phyloP scores from a whole-genome alignment of 1,140 invertebrate genomes.

The Ganaspis sp. region DNA sequence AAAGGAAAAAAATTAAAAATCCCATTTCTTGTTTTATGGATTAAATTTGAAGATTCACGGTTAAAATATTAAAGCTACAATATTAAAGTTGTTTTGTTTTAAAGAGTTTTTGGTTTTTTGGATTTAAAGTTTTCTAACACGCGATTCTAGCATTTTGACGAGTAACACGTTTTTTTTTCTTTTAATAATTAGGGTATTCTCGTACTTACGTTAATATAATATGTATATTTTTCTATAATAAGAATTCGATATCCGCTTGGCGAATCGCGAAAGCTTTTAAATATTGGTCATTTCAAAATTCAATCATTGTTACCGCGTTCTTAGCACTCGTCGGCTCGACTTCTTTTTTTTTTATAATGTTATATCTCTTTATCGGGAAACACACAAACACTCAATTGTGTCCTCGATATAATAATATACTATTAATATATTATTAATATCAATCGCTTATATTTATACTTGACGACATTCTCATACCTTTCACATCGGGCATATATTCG shows the following conservation, averaged over 20 bases:
- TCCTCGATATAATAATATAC: no score
- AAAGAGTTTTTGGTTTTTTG: not conserved
- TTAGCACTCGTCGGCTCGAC: constrained; percentile 6
- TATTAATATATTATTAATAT: no score
- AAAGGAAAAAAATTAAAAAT: no score
- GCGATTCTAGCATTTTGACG: constrained; percentile 1
- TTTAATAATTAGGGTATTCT: constrained; percentile 4
- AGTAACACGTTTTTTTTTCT: not conserved
- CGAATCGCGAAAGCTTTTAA: constrained; percentile 38
- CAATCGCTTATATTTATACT: constrained; percentile 47
- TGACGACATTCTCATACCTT: constrained; percentile 44
- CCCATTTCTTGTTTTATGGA: no score
- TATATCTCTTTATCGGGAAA: constrained; percentile 26
- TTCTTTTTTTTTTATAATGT: not conserved
- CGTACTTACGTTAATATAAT: constrained; percentile 34
- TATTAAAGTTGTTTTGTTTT: constrained; percentile 3
- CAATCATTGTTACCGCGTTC: constrained; percentile 15
- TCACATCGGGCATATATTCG: constrained; percentile 51
- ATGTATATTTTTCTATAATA: constrained; percentile 21
- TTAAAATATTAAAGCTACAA: no score
- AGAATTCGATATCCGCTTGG: constrained; percentile 36
- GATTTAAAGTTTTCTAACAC: not conserved
- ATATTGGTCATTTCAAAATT: constrained; percentile 43
- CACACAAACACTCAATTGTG: constrained; percentile 25
- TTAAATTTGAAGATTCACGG: no score